Conservation (phyloP, 2,797 vertebrate species). For the Salarias fasciatus region DNA sequence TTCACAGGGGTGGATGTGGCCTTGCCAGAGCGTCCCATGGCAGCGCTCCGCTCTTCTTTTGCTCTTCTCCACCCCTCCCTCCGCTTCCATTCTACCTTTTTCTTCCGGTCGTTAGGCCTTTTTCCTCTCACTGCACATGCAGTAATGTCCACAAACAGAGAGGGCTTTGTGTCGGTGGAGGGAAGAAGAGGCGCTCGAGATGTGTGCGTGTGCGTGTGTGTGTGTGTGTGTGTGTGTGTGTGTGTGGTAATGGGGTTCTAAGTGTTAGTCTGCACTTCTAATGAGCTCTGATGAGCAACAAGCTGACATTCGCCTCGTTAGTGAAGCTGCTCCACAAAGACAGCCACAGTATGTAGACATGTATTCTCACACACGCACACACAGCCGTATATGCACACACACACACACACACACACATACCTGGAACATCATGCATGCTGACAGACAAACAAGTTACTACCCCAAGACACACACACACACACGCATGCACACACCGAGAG, state of each 20-base stretch:
- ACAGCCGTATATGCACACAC: constrained; percentile 4
- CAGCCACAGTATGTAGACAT: constrained; percentile 20
- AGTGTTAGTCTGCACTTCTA: constrained; percentile 72
- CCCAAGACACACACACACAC: neutral
- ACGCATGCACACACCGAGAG: constrained; percentile 15
- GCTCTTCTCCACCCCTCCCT: constrained; percentile 20
- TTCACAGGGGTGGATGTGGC: constrained; percentile 12
- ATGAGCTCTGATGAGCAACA: constrained; percentile 79
- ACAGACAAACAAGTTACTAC: neutral
- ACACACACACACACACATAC: neutral
- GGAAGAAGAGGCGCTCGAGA: constrained; percentile 20
- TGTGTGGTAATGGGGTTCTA: constrained; percentile 45
- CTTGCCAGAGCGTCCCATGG: constrained; percentile 25
- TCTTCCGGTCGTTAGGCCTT: constrained; percentile 73
- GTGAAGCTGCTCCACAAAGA: constrained; percentile 64
- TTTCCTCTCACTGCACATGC: constrained; percentile 64
- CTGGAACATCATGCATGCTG: neutral
- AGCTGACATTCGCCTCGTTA: constrained; percentile 78
- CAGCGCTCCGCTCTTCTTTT: constrained; percentile 25
- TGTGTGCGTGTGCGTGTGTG: constrained; percentile 28
- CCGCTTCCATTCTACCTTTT: constrained; percentile 60
- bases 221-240: constrained; percentile 14
- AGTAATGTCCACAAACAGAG: constrained; percentile 74
- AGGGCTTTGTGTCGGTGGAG: constrained; percentile 69
- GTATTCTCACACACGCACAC: neutral